Base-by-base conservation (phyloP, 2,113 vertebrate genomes). In the Laticauda laticaudata region DNA sequence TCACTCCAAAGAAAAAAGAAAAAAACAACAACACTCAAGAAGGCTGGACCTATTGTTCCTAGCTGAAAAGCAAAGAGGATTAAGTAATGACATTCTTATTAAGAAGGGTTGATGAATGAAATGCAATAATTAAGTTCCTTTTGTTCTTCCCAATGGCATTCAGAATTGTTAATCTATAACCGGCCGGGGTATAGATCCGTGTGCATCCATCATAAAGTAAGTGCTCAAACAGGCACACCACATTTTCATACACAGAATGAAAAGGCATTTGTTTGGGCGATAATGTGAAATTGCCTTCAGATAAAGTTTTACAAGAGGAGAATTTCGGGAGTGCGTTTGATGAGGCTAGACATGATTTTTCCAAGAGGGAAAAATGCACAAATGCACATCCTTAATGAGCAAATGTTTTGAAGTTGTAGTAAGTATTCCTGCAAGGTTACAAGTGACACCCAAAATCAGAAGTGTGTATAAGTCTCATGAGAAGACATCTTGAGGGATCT, bases 91-190 rank as follows among this genome's bases (percentile, higher is more conserved):
- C 97, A 88, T 97, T 97, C 96, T 96, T 97, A 97, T 97, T 98
- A 96, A 96, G 69, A 90, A 97, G 92, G 56, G 95, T 97, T 98
- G 97, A 98, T 97, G 96, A 97, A 97, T 97, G 95, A 96, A 97
- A 97, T n/a, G 69, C 69, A 96, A 92, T 97, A 95, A 97, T 94
- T 95, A 95, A 96, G 96, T 97, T 97, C 95, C 97, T 97, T 98
- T 98, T 98, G 97, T 98, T 98, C 97, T 96, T 96, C 95, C 96
- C 96, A 93, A 2, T 94, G 95, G 93, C 90, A 93, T 90, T 94
- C 93, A 92, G 92, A 92, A 94, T 87, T 95, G 94, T 96, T 97
- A 95, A 97, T 96, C 92, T 97, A 97, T 96, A 96, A 96, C 96
- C 94, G 97, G 96, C 95, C 94, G 0, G 86, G 95, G 55, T 96